phyloP scores from a whole-genome alignment of 2,888 invertebrate genomes.

The Maniola hyperantus region DNA sequence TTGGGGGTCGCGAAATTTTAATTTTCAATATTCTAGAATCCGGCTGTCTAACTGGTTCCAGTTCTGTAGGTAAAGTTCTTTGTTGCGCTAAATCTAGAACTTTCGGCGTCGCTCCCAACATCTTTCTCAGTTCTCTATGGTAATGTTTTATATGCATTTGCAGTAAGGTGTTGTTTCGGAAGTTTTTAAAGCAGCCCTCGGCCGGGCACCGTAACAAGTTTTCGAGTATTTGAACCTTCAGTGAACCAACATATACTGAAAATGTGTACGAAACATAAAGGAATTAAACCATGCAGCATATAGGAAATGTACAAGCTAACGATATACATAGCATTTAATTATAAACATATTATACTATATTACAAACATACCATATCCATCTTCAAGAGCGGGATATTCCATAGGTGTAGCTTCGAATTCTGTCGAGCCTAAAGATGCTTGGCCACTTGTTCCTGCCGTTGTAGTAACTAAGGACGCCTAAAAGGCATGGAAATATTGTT shows the following conservation, averaged over 20 bases:
- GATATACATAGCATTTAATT: conserved; percentile 5
- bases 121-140: conserved; percentile 89
- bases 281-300: conserved; percentile 16
- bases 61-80: conserved; percentile 76
- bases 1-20: conserved; percentile 61
- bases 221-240: conserved; percentile 87
- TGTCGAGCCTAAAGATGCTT: conserved; percentile 13
- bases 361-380: conserved; percentile 63
- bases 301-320: neutral
- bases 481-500: neutral
- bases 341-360: neutral
- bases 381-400: conserved; percentile 58
- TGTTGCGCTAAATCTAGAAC: conserved; percentile 93
- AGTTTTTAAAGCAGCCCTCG: conserved; percentile 93
- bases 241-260: conserved; percentile 81
- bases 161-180: conserved; percentile 94
- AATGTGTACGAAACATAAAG: conserved; percentile 35
- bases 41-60: conserved; percentile 41
- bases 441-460: conserved; percentile 21
- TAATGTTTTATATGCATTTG: conserved; percentile 98
- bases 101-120: conserved; percentile 91
- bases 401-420: conserved; percentile 13
- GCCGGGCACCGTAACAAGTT: conserved; percentile 88
- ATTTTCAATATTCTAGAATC: conserved; percentile 63
- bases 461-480: conserved; percentile 15